phyloP scores from a whole-genome alignment of 2,113 vertebrate genomes.

The Pseudopodoces humilis region DNA sequence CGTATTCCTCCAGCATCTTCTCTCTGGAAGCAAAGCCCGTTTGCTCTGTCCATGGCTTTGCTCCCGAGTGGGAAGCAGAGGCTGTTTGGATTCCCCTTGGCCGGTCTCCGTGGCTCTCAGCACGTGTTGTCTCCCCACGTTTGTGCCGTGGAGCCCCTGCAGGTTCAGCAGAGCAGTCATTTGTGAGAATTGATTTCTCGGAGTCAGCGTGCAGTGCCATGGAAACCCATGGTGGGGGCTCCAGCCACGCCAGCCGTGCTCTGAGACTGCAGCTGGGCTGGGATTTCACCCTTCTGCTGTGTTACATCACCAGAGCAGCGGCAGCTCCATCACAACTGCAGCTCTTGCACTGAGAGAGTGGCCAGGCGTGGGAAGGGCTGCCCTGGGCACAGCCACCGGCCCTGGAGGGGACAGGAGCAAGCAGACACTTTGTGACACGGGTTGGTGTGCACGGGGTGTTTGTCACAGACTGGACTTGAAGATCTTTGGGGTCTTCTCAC shows the following conservation, averaged over 20 bases:
- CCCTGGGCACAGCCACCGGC: fast-evolving
- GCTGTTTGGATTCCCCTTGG: background rate
- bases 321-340: fast-evolving
- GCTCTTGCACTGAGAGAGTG: fast-evolving
- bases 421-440: no score
- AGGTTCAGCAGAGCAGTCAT: background rate
- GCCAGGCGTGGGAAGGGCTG: background rate
- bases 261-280: background rate
- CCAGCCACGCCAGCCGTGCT: fast-evolving
- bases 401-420: background rate
- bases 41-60: background rate
- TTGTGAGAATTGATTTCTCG: background rate
- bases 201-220: fast-evolving
- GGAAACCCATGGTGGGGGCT: background rate
- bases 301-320: fast-evolving
- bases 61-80: background rate
- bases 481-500: fast-evolving
- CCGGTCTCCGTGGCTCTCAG: background rate
- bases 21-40: background rate
- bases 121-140: fast-evolving
- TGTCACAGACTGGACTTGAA: fast-evolving
- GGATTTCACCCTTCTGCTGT: background rate
- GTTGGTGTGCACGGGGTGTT: fast-evolving
- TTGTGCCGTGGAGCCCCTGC: background rate
- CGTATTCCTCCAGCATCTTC: background rate